A percentile compares a stretch with the other conserved stretches of the same genome.
phyloP scores from a whole-genome alignment of 2,888 invertebrate genomes.

The Eledone cirrhosa region DNA sequence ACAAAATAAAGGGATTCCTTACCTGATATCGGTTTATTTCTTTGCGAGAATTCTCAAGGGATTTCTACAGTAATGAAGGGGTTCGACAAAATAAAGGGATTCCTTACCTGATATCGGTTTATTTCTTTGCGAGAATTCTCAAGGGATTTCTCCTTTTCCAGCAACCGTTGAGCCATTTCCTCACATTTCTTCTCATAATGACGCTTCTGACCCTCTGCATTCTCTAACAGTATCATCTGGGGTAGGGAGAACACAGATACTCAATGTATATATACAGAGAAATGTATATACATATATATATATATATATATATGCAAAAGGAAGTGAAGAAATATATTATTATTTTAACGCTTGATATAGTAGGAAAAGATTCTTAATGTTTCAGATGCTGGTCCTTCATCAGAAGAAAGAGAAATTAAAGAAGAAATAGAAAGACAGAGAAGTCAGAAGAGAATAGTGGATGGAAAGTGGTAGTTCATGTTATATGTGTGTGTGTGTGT shows the following conservation, averaged over 20 bases:
- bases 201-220: constrained; percentile 81
- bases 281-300: background rate
- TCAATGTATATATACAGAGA: background rate
- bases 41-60: constrained; percentile 74
- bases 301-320: background rate
- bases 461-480: background rate
- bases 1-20: too few relatives aligned
- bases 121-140: constrained; percentile 74
- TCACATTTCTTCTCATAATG: constrained; percentile 81
- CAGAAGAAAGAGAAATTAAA: too few relatives aligned
- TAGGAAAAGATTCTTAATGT: too few relatives aligned
- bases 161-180: constrained; percentile 75
- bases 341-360: too few relatives aligned
- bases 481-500: too few relatives aligned
- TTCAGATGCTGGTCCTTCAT: too few relatives aligned
- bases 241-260: background rate
- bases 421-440: background rate
- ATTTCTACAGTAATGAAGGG: too few relatives aligned
- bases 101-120: constrained; percentile 61
- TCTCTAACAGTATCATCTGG: constrained; percentile 85
- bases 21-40: too few relatives aligned
- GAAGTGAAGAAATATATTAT: background rate
- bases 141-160: constrained; percentile 78
- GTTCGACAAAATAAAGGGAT: too few relatives aligned
- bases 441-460: background rate